Base-by-base conservation (phyloP, 2,113 vertebrate genomes). In the Columba janthina region DNA sequence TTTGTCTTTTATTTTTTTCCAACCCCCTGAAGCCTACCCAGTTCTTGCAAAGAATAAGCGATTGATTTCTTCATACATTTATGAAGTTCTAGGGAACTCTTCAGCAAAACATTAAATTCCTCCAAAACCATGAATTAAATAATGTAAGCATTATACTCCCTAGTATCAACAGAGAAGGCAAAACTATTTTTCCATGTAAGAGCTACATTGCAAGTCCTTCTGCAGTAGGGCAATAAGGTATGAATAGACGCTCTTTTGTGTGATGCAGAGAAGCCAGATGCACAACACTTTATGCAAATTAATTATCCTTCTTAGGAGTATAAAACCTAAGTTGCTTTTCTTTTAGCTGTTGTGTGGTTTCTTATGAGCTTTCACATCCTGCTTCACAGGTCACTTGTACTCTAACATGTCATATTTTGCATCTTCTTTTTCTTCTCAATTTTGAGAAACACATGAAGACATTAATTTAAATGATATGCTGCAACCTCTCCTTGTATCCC, bases 1-100 rank as follows among this genome's bases (percentile, higher is more conserved):
- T 94, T 97, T 93, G 56, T 74, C 86, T 95, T 90, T 95, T 94
- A 26, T 88, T 96, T 94, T 83, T 19, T 54, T 5, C 12, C 44
- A 46, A 46, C 44, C 46, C 54, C 44, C 64, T 0, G 1, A 90
- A 89, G 48, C 82, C 66, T 85, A 82, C 29, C 28, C 50, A 75
- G 58, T 84, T 40, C 34, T 89, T 72, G 50, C 46, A 89, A 65
- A 89, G 66, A 93, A 91, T 72, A 57, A 77, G 5, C 42, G 73
- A 84, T 91, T 91, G 70, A 94, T 87, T 50, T 89, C 32, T 73
- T 89, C 10, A 15, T 79, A 50, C 44, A 76, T 65, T 89, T 87
- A 58, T 1, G 6, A 51, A 67, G 16, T 94, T 91, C 87, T 79
- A 36, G 40, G 54, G 77, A 94, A 57, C 50, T 53, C 46, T 94